Evolutionary conservation across 2,113 vertebrate genomes (phyloP).

Genomic region (Atractosteus spatula): DNA sequence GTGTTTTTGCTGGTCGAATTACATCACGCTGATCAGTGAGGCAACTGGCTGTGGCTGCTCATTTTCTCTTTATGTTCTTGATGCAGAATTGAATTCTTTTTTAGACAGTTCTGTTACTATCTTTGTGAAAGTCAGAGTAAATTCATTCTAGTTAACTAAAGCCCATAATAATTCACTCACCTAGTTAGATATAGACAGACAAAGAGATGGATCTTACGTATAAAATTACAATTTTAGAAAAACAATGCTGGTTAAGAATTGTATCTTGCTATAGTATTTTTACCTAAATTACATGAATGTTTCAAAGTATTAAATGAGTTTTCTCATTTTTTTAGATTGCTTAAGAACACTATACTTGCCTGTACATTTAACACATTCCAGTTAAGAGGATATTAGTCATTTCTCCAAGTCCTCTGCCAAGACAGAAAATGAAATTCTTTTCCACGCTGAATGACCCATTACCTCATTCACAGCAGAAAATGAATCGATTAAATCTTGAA

Average conservation of each 20-base stretch:
- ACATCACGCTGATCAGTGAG: too few species aligned
- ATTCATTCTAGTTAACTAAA: too few species aligned
- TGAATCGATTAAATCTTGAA: constrained; percentile 14
- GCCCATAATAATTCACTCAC: too few species aligned
- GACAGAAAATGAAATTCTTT: constrained; percentile 6
- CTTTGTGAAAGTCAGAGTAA: too few species aligned
- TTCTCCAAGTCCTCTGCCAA: background rate
- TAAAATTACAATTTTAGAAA: too few species aligned
- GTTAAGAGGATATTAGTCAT: background rate
- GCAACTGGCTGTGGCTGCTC: background rate
- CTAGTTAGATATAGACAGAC: too few species aligned
- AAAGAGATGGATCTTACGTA: too few species aligned
- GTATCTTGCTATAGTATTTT: background rate
- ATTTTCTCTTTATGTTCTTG: background rate
- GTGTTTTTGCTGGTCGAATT: too few species aligned
- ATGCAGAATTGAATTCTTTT: background rate
- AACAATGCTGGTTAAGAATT: background rate
- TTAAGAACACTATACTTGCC: too few species aligned
- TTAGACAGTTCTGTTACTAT: background rate
- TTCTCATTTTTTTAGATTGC: too few species aligned
- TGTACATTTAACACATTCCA: background rate
- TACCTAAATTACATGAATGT: too few species aligned
- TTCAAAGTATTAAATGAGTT: too few species aligned
- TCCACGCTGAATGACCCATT: background rate
- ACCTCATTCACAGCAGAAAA: constrained; percentile 1